phyloP scores from a whole-genome alignment of 2,888 invertebrate genomes.

The Ypsolopha sequella region DNA sequence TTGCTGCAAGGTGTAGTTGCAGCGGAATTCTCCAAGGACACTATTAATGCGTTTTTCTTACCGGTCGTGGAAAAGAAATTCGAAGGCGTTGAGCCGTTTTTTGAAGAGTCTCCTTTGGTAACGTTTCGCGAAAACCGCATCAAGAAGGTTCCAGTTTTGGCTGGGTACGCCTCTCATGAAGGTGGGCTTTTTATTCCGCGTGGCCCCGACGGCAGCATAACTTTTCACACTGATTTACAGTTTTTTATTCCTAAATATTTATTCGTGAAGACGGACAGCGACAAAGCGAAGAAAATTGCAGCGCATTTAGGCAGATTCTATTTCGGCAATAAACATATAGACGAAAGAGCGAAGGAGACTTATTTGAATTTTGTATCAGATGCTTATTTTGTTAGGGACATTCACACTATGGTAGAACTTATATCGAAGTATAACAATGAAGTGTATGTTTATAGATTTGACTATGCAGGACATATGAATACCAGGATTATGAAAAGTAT shows the following conservation, averaged over 20 bases:
- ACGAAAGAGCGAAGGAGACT: conserved; percentile 18
- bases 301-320: conserved; percentile 30
- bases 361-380: conserved; percentile 40
- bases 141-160: conserved; percentile 33
- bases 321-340: conserved; percentile 23
- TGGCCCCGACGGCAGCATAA: conserved; percentile 26
- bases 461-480: conserved; percentile 40
- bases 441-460: conserved; percentile 35
- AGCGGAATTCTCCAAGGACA: conserved; percentile 25
- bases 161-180: conserved; percentile 36
- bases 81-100: conserved; percentile 31
- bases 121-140: conserved; percentile 26
- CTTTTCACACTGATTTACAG: conserved; percentile 30
- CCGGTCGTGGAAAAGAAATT: conserved; percentile 45
- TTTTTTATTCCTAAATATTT: conserved; percentile 35
- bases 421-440: conserved; percentile 22
- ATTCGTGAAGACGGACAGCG: conserved; percentile 17
- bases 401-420: conserved; percentile 26
- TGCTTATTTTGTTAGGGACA: conserved; percentile 32
- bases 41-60: conserved; percentile 30
- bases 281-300: conserved; percentile 18
- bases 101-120: conserved; percentile 31
- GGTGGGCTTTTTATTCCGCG: conserved; percentile 34
- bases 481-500: conserved; percentile 37
- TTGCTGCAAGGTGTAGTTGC: conserved; percentile 29